Evolutionary conservation across 1,140 invertebrate species (phyloP).

Genomic region (Gerris buenoi): DNA sequence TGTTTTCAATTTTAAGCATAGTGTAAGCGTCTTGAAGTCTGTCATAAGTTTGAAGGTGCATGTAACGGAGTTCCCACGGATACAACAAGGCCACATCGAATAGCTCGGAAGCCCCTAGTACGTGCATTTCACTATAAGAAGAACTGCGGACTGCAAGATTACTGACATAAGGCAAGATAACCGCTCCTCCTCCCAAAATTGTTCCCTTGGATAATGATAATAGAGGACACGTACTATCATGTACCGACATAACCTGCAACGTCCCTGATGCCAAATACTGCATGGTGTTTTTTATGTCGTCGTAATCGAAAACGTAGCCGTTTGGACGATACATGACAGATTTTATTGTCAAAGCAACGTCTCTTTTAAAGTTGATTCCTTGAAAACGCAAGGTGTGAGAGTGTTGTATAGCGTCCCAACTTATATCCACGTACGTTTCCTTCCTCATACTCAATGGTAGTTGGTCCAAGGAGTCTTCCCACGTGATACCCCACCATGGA

Average conservation of each 20-base stretch:
- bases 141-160: neutral
- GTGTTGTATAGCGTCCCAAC: neutral
- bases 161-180: neutral
- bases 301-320: neutral
- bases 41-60: neutral
- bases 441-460: neutral
- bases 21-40: neutral
- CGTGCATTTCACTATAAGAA: neutral
- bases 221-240: neutral
- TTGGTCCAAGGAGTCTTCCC: neutral
- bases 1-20: neutral
- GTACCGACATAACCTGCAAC: neutral
- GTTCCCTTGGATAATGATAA: neutral
- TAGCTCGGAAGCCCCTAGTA: neutral
- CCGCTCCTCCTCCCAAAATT: neutral
- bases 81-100: neutral
- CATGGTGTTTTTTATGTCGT: neutral
- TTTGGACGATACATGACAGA: neutral
- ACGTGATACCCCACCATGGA: neutral
- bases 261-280: neutral
- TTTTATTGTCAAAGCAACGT: neutral
- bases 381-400: neutral
- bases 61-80: neutral
- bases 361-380: constrained; percentile 3
- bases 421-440: neutral